Percentiles rank a stretch among this genome's conserved stretches.
Conservation (phyloP, 2,113 vertebrate species). For the Cairina moschata region DNA sequence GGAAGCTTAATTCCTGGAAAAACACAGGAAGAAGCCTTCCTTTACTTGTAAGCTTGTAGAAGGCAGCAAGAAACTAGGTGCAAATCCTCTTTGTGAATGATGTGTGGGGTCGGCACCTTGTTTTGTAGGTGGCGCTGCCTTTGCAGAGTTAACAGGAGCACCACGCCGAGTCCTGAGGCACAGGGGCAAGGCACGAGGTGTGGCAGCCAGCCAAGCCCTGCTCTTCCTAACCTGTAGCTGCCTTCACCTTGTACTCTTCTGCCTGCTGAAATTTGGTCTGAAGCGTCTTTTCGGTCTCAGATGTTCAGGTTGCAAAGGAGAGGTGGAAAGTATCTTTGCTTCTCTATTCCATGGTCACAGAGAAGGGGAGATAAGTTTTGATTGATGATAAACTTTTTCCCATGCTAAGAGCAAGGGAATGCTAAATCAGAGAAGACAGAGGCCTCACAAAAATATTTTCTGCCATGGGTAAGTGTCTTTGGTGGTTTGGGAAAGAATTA, state of each 20-base stretch:
- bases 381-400: background rate
- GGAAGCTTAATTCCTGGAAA: background rate
- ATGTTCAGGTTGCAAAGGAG: background rate
- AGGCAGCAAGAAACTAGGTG: background rate
- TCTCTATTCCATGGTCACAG: background rate
- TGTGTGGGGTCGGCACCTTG: rapidly evolving
- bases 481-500: background rate
- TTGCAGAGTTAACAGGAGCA: background rate
- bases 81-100: background rate
- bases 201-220: background rate
- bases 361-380: background rate
- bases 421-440: background rate
- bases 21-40: background rate
- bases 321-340: background rate
- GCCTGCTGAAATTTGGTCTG: background rate
- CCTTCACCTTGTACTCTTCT: background rate
- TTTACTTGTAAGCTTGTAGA: background rate
- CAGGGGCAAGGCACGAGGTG: background rate
- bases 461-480: background rate
- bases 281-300: too few relatives aligned
- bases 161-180: background rate
- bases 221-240: background rate
- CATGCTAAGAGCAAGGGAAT: background rate
- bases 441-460: background rate
- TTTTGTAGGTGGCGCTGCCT: background rate